phyloP scores from a whole-genome alignment of 2,888 invertebrate genomes.

The Tetranychus piercei region DNA sequence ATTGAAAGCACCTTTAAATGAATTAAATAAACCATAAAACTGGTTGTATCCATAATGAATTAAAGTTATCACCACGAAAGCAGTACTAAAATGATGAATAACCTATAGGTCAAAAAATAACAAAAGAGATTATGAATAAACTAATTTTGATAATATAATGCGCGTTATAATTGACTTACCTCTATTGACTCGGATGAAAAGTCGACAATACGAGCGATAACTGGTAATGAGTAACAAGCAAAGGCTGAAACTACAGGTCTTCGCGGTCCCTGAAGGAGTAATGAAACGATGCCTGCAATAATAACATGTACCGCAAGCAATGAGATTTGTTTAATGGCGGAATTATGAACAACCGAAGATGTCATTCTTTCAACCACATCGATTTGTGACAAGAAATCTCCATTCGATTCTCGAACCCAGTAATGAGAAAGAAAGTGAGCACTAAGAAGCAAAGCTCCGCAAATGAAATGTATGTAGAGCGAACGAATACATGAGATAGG shows the following conservation, averaged over 20 bases:
- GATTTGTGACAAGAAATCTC: constrained; percentile 22
- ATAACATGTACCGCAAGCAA: constrained; percentile 32
- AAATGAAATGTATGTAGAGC: constrained; percentile 38
- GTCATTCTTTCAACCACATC: constrained; percentile 27
- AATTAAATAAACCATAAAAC: constrained; percentile 32
- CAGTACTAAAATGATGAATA: constrained; percentile 36
- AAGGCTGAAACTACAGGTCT: constrained; percentile 30
- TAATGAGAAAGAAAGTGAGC: constrained; percentile 35
- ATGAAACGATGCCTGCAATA: constrained; percentile 32
- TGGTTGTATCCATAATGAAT: constrained; percentile 34
- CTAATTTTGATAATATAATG: not conserved
- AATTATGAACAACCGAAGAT: constrained; percentile 27
- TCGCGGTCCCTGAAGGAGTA: constrained; percentile 33
- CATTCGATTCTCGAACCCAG: constrained; percentile 33
- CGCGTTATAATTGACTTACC: not conserved
- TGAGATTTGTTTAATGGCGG: constrained; percentile 30
- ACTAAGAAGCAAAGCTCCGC: constrained; percentile 33
- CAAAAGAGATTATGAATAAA: constrained; percentile 14
- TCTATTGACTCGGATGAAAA: constrained; percentile 32
- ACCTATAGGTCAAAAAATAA: constrained; percentile 27
- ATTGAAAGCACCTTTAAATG: constrained; percentile 29
- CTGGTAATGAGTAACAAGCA: constrained; percentile 35
- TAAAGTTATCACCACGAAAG: constrained; percentile 33
- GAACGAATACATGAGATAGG: constrained; percentile 36
- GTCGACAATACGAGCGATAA: constrained; percentile 35